Evolutionary conservation across 2,888 invertebrate species (phyloP).

Genomic region (Callinectes sapidus): DNA sequence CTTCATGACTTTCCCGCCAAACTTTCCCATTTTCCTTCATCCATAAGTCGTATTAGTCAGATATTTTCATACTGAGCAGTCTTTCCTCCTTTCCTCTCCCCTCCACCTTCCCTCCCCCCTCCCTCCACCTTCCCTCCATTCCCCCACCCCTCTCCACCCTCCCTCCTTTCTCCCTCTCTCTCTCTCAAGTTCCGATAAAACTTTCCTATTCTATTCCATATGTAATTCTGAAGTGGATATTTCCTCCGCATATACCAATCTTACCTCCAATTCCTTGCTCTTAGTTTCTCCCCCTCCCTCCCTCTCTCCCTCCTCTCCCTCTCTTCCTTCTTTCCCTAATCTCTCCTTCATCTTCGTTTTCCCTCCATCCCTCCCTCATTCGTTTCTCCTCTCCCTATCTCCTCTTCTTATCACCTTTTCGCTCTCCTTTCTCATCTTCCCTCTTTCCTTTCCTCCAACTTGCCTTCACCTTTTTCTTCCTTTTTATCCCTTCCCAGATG

Average conservation of each 20-base stretch:
- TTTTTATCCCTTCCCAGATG: no score
- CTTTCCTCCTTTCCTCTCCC: not conserved
- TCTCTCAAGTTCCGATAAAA: not conserved
- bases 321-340: not conserved
- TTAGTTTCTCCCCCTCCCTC: not conserved
- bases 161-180: not conserved
- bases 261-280: not conserved
- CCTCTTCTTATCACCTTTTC: not conserved
- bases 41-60: no score
- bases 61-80: no score
- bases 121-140: not conserved
- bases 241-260: not conserved
- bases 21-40: no score
- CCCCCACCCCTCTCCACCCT: no score
- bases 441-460: no score
- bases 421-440: no score
- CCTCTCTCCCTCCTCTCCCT: not conserved
- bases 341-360: no score
- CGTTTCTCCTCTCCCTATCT: not conserved
- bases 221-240: not conserved
- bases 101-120: not conserved
- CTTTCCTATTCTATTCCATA: no score
- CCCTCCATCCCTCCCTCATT: not conserved
- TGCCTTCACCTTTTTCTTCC: no score
- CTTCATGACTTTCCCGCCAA: no score